These are phyloP conservation scores for Oscarella lobularis DNA, from an alignment of 37 sponge, comb jelly and placozoan genomes.

Conservation along the genomic window DNA sequence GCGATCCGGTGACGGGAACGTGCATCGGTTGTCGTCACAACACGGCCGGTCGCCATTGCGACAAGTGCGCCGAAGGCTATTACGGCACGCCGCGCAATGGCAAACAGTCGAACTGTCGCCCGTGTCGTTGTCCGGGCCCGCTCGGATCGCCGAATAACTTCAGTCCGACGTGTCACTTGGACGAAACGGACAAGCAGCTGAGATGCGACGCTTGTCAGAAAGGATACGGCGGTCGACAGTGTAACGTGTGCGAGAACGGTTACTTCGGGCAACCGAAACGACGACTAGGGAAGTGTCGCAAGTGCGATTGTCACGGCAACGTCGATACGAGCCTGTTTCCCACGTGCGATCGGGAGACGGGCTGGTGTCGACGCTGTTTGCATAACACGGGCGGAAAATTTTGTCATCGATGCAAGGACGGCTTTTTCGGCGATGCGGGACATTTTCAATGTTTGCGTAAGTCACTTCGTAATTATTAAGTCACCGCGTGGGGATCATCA, in stretches of 20 bases:
- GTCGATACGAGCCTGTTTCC: background rate
- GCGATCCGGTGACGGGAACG: background rate
- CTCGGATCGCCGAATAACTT: background rate
- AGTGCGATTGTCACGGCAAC: background rate
- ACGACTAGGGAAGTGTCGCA: background rate
- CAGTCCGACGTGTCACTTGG: conserved; percentile 1
- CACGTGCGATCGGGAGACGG: background rate
- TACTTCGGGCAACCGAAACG: background rate
- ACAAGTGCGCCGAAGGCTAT: background rate
- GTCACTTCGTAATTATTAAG: too few relatives aligned
- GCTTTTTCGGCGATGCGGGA: background rate
- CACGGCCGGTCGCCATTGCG: background rate
- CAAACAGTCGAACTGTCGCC: background rate
- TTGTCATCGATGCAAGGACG: background rate
- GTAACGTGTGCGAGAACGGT: background rate
- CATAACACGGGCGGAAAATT: background rate
- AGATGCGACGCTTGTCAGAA: background rate
- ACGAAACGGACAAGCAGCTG: background rate
- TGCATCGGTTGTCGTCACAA: background rate
- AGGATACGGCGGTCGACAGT: background rate
- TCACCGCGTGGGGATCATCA: too few relatives aligned
- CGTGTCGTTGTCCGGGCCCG: background rate
- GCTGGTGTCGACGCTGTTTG: background rate
- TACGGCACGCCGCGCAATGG: background rate
- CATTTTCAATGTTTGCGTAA: too few relatives aligned